Evolutionary conservation across 1,140 invertebrate species (phyloP).

Genomic region (Proctacanthus coquilletti): DNA sequence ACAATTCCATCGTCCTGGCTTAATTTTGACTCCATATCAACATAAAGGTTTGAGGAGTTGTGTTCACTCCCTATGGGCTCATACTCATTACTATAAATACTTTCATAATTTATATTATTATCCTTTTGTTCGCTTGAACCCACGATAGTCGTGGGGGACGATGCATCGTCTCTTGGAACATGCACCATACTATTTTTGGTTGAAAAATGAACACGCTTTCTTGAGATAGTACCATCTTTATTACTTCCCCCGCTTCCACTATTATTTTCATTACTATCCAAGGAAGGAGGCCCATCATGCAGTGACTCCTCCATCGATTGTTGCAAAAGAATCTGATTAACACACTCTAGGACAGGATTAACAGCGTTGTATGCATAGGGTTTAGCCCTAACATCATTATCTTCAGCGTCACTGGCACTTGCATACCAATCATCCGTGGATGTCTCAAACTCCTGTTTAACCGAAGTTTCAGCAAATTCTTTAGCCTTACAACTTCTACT

Average conservation of each 20-base stretch:
- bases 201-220: slow-evolving; percentile 28
- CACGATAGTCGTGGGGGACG: no score
- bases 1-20: slow-evolving; percentile 4
- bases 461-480: slow-evolving; percentile 23
- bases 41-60: slow-evolving; percentile 28
- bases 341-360: slow-evolving; percentile 53
- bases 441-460: slow-evolving; percentile 28
- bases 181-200: slow-evolving; percentile 29
- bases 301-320: slow-evolving; percentile 24
- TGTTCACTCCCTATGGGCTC: slow-evolving; percentile 32
- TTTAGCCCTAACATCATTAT: slow-evolving; percentile 30
- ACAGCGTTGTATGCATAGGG: slow-evolving; percentile 30
- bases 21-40: slow-evolving; percentile 30
- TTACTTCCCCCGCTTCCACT: slow-evolving; percentile 6
- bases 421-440: slow-evolving; percentile 47
- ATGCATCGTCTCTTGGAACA: slow-evolving; percentile 16
- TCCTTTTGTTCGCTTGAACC: background rate
- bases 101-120: slow-evolving; percentile 23
- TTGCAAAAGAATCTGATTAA: slow-evolving; percentile 35
- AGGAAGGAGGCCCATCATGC: background rate
- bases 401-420: slow-evolving; percentile 41
- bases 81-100: slow-evolving; percentile 38
- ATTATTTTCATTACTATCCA: background rate
- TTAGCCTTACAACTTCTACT: slow-evolving; percentile 15
- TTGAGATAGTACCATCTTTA: slow-evolving; percentile 7